phyloP scores from a whole-genome alignment of 2,113 vertebrate genomes.

The Muntiacus reevesi region DNA sequence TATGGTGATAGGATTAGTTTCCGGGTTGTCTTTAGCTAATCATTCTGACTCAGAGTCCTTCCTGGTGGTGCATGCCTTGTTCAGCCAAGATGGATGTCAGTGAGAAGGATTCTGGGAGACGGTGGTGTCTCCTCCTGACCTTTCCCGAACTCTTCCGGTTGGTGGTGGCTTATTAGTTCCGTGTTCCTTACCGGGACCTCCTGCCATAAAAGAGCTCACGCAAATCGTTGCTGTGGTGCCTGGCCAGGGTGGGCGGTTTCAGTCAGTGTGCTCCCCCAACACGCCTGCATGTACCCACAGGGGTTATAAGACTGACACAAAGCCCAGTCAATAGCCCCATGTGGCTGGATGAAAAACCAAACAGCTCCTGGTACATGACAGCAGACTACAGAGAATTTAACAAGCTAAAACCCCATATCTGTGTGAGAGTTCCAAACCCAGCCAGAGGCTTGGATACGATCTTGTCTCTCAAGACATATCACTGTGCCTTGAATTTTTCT shows the following conservation, averaged over 20 bases:
- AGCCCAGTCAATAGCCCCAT: background rate
- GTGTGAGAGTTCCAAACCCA: background rate
- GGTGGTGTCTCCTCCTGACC: background rate
- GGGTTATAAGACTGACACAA: background rate
- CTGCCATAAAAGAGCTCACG: background rate
- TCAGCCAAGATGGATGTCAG: background rate
- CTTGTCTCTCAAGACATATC: background rate
- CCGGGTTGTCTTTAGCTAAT: background rate
- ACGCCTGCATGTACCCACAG: background rate
- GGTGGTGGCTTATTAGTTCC: background rate
- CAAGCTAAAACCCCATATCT: background rate
- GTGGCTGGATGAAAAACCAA: background rate
- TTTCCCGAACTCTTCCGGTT: background rate
- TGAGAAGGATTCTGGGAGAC: background rate
- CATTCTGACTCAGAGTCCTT: background rate
- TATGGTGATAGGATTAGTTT: background rate
- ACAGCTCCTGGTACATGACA: rapidly evolving
- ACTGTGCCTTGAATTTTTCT: background rate
- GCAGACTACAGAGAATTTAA: background rate
- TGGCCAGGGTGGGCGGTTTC: background rate
- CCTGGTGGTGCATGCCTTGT: background rate
- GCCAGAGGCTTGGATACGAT: background rate
- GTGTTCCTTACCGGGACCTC: background rate
- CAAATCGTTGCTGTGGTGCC: background rate
- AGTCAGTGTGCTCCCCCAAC: background rate